phyloP scores from a whole-genome alignment of 2,888 invertebrate species.

The Pocota personata region DNA sequence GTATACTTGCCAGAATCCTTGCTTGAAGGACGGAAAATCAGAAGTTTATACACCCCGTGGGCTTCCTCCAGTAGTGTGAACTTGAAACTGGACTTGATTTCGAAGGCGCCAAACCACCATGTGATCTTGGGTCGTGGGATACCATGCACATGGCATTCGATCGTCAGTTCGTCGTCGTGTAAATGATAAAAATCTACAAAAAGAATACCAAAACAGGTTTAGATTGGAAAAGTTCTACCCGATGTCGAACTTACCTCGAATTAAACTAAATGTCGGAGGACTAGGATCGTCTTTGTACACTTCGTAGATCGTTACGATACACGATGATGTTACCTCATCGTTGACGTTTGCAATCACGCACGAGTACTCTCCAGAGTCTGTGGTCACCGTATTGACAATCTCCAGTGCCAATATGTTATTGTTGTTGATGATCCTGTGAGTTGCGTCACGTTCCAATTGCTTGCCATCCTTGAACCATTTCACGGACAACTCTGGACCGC shows the following conservation, averaged over 20 bases:
- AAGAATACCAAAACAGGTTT: background rate
- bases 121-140: slow-evolving; percentile 81
- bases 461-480: slow-evolving; percentile 90
- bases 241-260: slow-evolving; percentile 84
- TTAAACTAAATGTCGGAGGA: slow-evolving; percentile 89
- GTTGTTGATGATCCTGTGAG: slow-evolving; percentile 83
- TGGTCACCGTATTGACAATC: slow-evolving; percentile 85
- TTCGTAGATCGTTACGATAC: slow-evolving; percentile 89
- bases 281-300: slow-evolving; percentile 88
- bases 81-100: slow-evolving; percentile 80
- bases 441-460: slow-evolving; percentile 82
- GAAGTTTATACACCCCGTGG: slow-evolving; percentile 84
- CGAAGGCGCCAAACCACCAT: slow-evolving; percentile 81
- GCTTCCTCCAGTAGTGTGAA: slow-evolving; percentile 82
- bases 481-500: slow-evolving; percentile 88
- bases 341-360: slow-evolving; percentile 89
- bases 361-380: slow-evolving; percentile 87
- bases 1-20: slow-evolving; percentile 87
- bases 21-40: slow-evolving; percentile 84
- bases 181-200: slow-evolving; percentile 82
- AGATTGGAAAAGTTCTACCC: slow-evolving; percentile 79
- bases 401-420: slow-evolving; percentile 85
- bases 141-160: slow-evolving; percentile 84
- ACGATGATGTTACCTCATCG: slow-evolving; percentile 89
- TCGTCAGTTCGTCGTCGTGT: slow-evolving; percentile 85